Percentiles rank a stretch among this genome's conserved stretches.
phyloP scores from a whole-genome alignment of 1,140 invertebrate genomes.

The Temnothorax longispinosus region DNA sequence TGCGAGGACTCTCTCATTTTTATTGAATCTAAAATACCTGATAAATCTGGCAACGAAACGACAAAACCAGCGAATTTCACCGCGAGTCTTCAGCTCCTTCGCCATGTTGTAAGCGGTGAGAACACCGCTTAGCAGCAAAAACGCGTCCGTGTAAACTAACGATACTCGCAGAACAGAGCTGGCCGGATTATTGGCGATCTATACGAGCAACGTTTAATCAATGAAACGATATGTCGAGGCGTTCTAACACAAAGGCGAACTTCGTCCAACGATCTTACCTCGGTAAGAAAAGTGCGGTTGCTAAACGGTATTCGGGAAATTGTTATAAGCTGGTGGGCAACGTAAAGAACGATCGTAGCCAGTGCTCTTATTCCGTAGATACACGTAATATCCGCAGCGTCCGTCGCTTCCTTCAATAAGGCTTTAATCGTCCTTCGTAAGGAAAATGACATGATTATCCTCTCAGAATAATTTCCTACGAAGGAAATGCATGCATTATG shows the following conservation, averaged over 20 bases:
- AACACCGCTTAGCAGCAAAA: constrained; percentile 88
- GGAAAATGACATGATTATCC: constrained; percentile 86
- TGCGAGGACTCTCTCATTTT: background rate
- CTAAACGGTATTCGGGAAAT: constrained; percentile 87
- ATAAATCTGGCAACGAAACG: constrained; percentile 87
- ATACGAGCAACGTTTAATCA: constrained; percentile 55
- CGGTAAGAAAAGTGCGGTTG: constrained; percentile 88
- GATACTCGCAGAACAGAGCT: constrained; percentile 87
- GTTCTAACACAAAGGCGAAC: background rate
- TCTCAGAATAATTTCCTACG: constrained; percentile 82
- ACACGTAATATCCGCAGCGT: constrained; percentile 86
- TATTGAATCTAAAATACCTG: constrained; percentile 82
- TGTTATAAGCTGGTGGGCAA: constrained; percentile 88
- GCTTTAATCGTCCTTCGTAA: constrained; percentile 82
- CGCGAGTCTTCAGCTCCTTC: constrained; percentile 84
- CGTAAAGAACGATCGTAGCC: constrained; percentile 87
- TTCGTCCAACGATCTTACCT: constrained; percentile 76
- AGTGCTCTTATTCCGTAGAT: constrained; percentile 88
- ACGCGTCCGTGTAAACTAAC: constrained; percentile 89
- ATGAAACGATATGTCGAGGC: background rate
- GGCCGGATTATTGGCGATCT: constrained; percentile 87
- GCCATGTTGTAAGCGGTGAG: constrained; percentile 88
- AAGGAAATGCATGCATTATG: constrained; percentile 37
- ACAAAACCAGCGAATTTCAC: constrained; percentile 86
- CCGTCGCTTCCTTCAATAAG: constrained; percentile 77